Evolutionary conservation across 2,113 vertebrate species (phyloP).

Genomic region (Cryptotis parvus): DNA sequence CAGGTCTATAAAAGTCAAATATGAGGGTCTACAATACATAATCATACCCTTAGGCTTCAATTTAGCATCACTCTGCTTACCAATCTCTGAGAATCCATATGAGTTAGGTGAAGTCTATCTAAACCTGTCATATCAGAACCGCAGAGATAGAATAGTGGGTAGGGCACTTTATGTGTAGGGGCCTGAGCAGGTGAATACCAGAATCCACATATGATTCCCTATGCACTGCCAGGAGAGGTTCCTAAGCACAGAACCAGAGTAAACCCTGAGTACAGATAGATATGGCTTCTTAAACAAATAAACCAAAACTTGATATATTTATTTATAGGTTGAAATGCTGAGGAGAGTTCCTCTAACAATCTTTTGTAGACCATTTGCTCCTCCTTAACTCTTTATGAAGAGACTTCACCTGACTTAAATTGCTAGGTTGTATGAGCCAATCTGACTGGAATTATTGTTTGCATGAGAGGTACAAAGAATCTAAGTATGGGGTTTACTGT

Average conservation of each 20-base stretch:
- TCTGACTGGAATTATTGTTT: constrained; percentile 42
- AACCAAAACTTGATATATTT: not conserved
- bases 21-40: too few relatives aligned
- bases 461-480: not conserved
- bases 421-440: not conserved
- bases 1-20: not conserved
- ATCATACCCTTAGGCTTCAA: not conserved
- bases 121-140: not conserved
- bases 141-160: too few relatives aligned
- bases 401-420: constrained; percentile 37
- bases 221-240: too few relatives aligned
- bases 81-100: not conserved
- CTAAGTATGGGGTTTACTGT: not conserved
- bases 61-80: not conserved
- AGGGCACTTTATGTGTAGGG: too few relatives aligned
- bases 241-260: not conserved
- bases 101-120: not conserved
- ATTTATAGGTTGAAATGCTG: not conserved
- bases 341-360: not conserved
- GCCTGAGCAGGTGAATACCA: not conserved
- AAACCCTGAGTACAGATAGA: too few relatives aligned
- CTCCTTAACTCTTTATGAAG: constrained; percentile 1
- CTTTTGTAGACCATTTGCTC: not conserved
- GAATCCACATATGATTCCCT: not conserved
- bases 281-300: too few relatives aligned